A percentile compares a stretch with the other conserved stretches of the same genome.
Evolutionary conservation across 2,113 vertebrate species (phyloP).

Genomic region (Sorex fumeus): DNA sequence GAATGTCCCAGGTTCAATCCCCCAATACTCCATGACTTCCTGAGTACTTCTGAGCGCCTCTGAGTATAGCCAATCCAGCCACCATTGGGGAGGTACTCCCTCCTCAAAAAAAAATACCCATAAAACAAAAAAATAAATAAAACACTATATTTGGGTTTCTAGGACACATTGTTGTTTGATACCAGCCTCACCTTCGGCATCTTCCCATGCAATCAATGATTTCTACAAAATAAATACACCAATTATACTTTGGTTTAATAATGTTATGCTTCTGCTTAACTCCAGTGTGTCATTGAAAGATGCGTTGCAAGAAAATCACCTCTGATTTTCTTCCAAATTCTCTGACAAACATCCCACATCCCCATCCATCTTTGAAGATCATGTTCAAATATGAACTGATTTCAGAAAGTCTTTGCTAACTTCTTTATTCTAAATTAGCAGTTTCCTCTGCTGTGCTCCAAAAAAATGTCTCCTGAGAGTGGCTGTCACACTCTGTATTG

Average conservation of each 20-base stretch:
- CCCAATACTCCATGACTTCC: not conserved
- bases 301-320: not conserved
- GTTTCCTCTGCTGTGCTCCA: no score
- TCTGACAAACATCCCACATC: slow-evolving; percentile 17
- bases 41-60: no score
- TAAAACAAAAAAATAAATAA: no score
- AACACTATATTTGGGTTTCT: not conserved
- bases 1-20: not conserved
- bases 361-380: slow-evolving; percentile 2
- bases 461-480: not conserved
- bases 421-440: not conserved
- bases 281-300: not conserved
- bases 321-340: not conserved
- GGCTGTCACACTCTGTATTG: not conserved
- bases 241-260: not conserved
- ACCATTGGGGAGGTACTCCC: no score
- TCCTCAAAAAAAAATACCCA: no score
- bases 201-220: not conserved
- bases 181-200: not conserved
- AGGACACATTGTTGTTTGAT: not conserved
- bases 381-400: not conserved
- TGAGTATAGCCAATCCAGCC: no score
- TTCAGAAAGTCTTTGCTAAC: not conserved
- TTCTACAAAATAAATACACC: not conserved
- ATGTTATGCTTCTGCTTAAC: not conserved